Evolutionary conservation across 2,888 invertebrate genomes (phyloP).

Genomic region (Epiblema foenella): DNA sequence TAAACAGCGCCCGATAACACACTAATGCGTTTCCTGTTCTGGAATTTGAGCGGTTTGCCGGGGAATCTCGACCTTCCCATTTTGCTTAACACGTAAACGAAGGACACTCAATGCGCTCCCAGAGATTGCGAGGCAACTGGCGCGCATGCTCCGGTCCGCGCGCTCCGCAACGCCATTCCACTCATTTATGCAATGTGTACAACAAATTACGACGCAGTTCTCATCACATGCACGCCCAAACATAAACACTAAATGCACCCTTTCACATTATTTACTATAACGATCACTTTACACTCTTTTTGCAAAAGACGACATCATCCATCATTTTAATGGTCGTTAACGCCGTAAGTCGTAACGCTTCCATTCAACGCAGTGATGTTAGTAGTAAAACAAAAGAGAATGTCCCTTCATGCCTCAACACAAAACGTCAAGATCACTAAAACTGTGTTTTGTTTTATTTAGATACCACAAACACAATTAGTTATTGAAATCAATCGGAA

Average conservation of each 20-base stretch:
- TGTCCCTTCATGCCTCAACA: conserved; percentile 71
- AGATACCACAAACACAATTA: conserved; percentile 69
- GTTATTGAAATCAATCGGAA: conserved; percentile 75
- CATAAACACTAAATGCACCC: conserved; percentile 75
- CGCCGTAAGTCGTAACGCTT: conserved; percentile 78
- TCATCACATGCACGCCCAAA: conserved; percentile 72
- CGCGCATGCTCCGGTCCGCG: conserved; percentile 85
- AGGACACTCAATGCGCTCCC: conserved; percentile 83
- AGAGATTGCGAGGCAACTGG: conserved; percentile 80
- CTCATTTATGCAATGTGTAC: conserved; percentile 83
- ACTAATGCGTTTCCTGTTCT: conserved; percentile 93
- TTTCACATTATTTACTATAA: conserved; percentile 79
- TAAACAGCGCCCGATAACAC: conserved; percentile 88
- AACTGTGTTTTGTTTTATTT: conserved; percentile 73
- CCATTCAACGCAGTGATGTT: conserved; percentile 78
- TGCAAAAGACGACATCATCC: conserved; percentile 80
- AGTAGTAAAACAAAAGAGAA: conserved; percentile 81
- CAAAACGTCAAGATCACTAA: conserved; percentile 66
- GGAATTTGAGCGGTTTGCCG: conserved; percentile 94
- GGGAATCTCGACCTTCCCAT: conserved; percentile 94
- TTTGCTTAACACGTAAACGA: conserved; percentile 85
- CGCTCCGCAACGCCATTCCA: conserved; percentile 84
- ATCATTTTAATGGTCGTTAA: conserved; percentile 82
- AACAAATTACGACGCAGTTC: conserved; percentile 82
- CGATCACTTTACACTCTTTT: conserved; percentile 79